phyloP scores from a whole-genome alignment of 2,888 invertebrate genomes.

The Callinectes sapidus region DNA sequence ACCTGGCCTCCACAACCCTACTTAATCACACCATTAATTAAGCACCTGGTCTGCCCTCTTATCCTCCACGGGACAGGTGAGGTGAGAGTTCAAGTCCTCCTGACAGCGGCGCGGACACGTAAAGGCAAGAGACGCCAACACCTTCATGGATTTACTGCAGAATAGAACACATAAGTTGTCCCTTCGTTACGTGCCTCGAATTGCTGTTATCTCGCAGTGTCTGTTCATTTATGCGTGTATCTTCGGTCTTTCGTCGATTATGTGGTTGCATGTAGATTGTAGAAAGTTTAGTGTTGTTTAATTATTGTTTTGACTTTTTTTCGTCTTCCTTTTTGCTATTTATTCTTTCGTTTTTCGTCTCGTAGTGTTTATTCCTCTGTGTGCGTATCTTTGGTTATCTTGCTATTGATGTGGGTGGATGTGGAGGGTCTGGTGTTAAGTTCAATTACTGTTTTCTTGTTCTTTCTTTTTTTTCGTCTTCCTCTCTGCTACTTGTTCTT shows the following conservation, averaged over 20 bases:
- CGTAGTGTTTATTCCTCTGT: neutral
- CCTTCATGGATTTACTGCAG: neutral
- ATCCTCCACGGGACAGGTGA: conserved; percentile 7
- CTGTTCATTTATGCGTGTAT: neutral
- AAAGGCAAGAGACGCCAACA: neutral
- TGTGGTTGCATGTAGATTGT: too few species aligned
- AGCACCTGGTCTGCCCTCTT: conserved; percentile 4
- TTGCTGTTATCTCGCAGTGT: neutral
- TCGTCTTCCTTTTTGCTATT: neutral
- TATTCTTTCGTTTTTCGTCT: neutral
- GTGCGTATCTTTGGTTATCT: neutral
- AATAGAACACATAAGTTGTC: neutral
- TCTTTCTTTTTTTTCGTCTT: neutral
- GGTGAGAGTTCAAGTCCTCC: conserved; percentile 29
- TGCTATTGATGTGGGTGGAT: neutral
- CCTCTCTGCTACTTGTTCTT: neutral
- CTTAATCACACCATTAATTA: conserved; percentile 23
- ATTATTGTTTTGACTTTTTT: neutral
- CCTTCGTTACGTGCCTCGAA: neutral
- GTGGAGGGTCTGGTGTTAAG: neutral
- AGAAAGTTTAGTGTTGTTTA: neutral
- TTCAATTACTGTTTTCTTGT: neutral
- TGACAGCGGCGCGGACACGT: neutral
- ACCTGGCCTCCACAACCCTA: neutral
- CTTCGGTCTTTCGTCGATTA: too few species aligned